phyloP scores from a whole-genome alignment of 2,888 invertebrate species.

The Cecidostiba fungosa region DNA sequence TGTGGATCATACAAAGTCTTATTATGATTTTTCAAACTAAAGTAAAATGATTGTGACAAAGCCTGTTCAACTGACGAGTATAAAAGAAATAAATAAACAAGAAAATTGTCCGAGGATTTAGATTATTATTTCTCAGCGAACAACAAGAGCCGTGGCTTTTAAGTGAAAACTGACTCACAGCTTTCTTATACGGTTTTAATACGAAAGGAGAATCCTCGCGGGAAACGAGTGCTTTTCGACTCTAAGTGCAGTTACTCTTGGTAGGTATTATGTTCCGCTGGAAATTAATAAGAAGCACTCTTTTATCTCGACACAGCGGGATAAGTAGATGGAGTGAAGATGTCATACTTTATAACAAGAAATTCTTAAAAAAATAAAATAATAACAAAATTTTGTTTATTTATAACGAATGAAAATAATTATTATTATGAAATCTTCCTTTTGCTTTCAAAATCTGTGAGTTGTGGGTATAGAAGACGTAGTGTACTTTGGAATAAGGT shows the following conservation, averaged over 20 bases:
- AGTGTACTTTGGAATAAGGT: too few species aligned
- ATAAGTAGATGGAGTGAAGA: background rate
- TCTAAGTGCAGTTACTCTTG: slow-evolving; percentile 33
- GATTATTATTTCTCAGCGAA: background rate
- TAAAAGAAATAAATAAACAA: background rate
- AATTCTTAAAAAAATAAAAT: too few species aligned
- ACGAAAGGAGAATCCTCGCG: slow-evolving; percentile 8
- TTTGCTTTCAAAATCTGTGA: too few species aligned
- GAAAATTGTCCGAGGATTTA: background rate
- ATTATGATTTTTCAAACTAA: too few species aligned
- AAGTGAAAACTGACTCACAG: background rate
- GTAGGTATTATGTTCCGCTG: slow-evolving; percentile 37
- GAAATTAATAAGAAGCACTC: slow-evolving; percentile 47
- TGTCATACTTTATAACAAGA: background rate
- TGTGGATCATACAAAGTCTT: too few species aligned
- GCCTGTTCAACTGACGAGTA: too few species aligned
- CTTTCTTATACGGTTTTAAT: background rate
- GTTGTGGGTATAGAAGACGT: too few species aligned
- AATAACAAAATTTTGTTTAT: too few species aligned
- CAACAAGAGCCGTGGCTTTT: background rate
- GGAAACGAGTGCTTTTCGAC: slow-evolving; percentile 35
- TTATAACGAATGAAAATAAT: too few species aligned
- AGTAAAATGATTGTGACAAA: too few species aligned
- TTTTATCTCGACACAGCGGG: slow-evolving; percentile 29
- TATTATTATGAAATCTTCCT: too few species aligned